Conservation (phyloP, 2,113 vertebrate species). For the Chloebia gouldiae region DNA sequence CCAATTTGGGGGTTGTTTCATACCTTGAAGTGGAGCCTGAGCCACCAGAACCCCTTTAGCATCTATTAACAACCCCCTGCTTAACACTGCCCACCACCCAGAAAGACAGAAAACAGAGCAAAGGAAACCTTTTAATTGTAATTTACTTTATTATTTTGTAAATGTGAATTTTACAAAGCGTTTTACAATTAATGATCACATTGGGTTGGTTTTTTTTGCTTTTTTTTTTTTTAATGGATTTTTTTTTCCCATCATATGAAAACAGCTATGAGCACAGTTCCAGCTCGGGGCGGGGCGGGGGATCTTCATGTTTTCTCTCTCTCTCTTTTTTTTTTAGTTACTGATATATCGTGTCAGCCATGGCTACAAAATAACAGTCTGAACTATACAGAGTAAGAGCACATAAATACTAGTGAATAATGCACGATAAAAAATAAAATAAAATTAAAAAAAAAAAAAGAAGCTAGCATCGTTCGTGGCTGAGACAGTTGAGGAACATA, state of each 20-base stretch:
- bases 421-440: not conserved
- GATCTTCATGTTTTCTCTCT: not conserved
- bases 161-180: constrained; percentile 86
- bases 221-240: constrained; percentile 20
- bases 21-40: not conserved
- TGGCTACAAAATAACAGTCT: constrained; percentile 75
- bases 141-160: constrained; percentile 84
- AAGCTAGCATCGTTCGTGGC: constrained; percentile 46
- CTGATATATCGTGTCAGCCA: constrained; percentile 61
- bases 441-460: not conserved
- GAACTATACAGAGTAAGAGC: constrained; percentile 69
- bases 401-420: constrained; percentile 67
- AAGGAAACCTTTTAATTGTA: constrained; percentile 28
- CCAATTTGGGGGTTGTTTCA: rapidly evolving
- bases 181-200: constrained; percentile 74
- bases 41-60: not conserved
- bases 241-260: constrained; percentile 26
- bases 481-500: constrained; percentile 56
- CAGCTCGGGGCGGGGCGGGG: not conserved
- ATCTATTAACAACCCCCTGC: rapidly evolving
- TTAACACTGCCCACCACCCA: not conserved
- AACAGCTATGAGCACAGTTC: constrained; percentile 47
- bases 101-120: not conserved
- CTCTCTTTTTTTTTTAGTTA: not conserved
- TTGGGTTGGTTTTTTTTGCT: not conserved